Base-by-base conservation (phyloP, 2,113 vertebrate species). In the Periophthalmodon schlosseri region DNA sequence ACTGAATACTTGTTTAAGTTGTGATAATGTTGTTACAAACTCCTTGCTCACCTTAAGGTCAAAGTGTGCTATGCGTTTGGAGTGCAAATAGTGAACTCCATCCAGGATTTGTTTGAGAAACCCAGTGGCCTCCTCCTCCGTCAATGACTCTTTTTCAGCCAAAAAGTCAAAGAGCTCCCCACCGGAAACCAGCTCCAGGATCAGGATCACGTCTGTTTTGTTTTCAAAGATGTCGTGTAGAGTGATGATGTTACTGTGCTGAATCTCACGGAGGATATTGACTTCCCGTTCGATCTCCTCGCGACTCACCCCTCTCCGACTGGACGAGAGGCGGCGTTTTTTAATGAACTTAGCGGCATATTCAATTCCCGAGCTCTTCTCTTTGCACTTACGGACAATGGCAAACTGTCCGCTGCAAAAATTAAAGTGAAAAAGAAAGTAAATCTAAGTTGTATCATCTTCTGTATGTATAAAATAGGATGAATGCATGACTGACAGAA, bases 41-140 rank as follows among this genome's bases (percentile, higher is more conserved):
- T 6, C 24, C 28, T 63, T 18, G 20, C 92, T 87, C 81, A 98
- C 97, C 96, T 99, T 99, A 66, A 99, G 88, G 91, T 99, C 97
- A 0, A 99, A 99, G 89, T 99, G 97, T 0, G 97, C 97, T 0
- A 99, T 99, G 84, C 86, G 95, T 86, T 97, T 98, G 84, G 96
- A 96, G 86, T 99, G 97, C 18, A 99, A 94, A 81, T 99, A 99
- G 74, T 97, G 93, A 47, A 99, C 97, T 0, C 97, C 97, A 0
- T 99, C 97, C 82, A 99, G 90, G 90, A 99, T 99, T 95, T 99
- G 97, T 85, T 98, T 98, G 49, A 99, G 95, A 82, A 99, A 99
- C 94, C 98, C 96, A 0, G 97, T 99, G 80, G 97, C 97, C 87
- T 99, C 97, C 44, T 99, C 97, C 91, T 99, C 97, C 0, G 95